phyloP scores from a whole-genome alignment of 2,888 invertebrate species.

The Anarsia innoxiella region DNA sequence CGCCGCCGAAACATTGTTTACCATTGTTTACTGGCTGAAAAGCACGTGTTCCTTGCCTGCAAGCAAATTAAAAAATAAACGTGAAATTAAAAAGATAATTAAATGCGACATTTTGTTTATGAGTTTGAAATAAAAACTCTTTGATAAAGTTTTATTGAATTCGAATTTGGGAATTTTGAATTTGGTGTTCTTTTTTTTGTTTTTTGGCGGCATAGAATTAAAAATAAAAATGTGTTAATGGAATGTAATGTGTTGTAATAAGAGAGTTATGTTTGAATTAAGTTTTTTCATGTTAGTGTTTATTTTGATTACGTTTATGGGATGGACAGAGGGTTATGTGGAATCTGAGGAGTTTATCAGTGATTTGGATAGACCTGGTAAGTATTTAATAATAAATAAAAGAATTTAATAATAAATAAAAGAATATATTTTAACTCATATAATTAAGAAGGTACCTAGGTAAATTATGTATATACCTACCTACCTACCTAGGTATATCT shows the following conservation, averaged over 20 bases:
- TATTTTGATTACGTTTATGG: constrained; percentile 21
- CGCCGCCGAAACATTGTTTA: constrained; percentile 26
- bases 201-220: not conserved
- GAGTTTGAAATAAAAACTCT: too few species aligned
- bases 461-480: too few species aligned
- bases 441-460: too few species aligned
- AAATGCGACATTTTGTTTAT: too few species aligned
- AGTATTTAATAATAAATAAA: too few species aligned
- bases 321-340: constrained; percentile 55
- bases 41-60: constrained; percentile 32
- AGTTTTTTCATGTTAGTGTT: constrained; percentile 4
- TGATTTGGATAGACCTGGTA: constrained; percentile 75
- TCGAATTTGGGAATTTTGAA: too few species aligned
- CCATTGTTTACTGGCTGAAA: constrained; percentile 38
- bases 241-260: constrained; percentile 3
- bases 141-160: too few species aligned
- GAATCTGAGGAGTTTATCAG: constrained; percentile 72
- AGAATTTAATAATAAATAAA: not conserved
- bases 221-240: constrained; percentile 2
- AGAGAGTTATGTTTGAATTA: constrained; percentile 1
- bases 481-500: too few species aligned
- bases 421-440: not conserved
- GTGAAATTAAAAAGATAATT: too few species aligned
- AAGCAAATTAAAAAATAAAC: constrained; percentile 3
- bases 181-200: not conserved